Percentiles rank a stretch among this genome's conserved stretches.
Evolutionary conservation across 2,888 invertebrate species (phyloP).

Genomic region (Ophonus ardosiacus): DNA sequence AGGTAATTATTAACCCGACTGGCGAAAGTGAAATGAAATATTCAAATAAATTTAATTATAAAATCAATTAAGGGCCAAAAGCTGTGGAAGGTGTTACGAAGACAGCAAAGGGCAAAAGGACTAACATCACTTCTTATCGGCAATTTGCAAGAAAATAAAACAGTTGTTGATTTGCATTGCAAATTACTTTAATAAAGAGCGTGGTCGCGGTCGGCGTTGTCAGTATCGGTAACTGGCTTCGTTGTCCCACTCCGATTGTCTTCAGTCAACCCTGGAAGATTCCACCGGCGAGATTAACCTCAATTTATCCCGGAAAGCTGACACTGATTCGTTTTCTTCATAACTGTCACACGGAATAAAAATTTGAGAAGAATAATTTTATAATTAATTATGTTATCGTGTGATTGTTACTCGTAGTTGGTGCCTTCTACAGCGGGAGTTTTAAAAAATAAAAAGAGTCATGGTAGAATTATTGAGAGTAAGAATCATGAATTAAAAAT

Average conservation of each 20-base stretch:
- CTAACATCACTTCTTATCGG: slow-evolving; percentile 33
- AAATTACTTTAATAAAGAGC: slow-evolving; percentile 35
- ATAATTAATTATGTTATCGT: too few relatives aligned
- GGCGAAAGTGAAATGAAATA: background rate
- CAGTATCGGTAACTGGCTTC: slow-evolving; percentile 32
- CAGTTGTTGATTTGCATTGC: slow-evolving; percentile 28
- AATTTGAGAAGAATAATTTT: too few relatives aligned
- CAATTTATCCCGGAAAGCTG: too few relatives aligned
- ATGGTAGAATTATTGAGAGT: too few relatives aligned
- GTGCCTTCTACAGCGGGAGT: too few relatives aligned
- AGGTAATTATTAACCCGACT: background rate
- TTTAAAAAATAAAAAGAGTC: too few relatives aligned
- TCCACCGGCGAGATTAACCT: background rate
- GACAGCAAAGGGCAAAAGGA: slow-evolving; percentile 17
- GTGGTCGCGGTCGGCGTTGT: slow-evolving; percentile 26
- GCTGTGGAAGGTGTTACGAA: slow-evolving; percentile 3
- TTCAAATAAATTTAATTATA: slow-evolving; percentile 8
- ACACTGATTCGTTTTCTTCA: too few relatives aligned
- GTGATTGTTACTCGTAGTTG: too few relatives aligned
- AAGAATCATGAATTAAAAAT: too few relatives aligned
- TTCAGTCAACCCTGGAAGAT: background rate
- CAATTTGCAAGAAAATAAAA: slow-evolving; percentile 35
- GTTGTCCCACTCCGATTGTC: background rate
- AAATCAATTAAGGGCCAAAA: slow-evolving; percentile 15
- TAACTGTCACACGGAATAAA: too few relatives aligned